These are phyloP conservation scores for Agrotis segetum DNA, from an alignment of 2,888 invertebrate species.

Conservation along the genomic window DNA sequence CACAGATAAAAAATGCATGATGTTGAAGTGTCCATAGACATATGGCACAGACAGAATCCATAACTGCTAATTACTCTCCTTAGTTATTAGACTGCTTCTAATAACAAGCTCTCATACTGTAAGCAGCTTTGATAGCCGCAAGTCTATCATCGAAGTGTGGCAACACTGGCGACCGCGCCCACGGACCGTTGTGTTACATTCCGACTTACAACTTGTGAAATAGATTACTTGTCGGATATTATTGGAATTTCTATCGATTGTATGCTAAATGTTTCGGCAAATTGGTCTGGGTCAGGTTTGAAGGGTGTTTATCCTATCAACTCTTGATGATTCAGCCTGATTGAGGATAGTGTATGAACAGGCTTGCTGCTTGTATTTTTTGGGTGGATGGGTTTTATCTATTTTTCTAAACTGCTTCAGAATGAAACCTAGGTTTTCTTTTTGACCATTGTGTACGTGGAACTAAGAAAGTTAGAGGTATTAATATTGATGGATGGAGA, in stretches of 20 bases:
- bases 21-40: too few species aligned
- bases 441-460: too few species aligned
- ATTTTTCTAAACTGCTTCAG: too few species aligned
- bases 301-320: neutral
- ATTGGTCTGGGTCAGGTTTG: neutral
- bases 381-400: too few species aligned
- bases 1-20: too few species aligned
- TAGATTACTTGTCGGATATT: constrained; percentile 44
- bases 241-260: constrained; percentile 44
- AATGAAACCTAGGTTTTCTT: too few species aligned
- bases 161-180: constrained; percentile 58
- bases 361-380: too few species aligned
- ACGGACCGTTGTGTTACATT: constrained; percentile 55
- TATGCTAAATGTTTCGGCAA: constrained; percentile 21
- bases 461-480: too few species aligned
- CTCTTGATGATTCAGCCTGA: too few species aligned
- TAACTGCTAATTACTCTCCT: neutral
- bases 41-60: too few species aligned
- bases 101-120: neutral
- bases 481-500: too few species aligned
- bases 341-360: too few species aligned
- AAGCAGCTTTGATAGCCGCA: constrained; percentile 10
- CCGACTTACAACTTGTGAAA: constrained; percentile 57
- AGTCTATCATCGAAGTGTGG: constrained; percentile 48
- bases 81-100: neutral